A percentile compares a stretch with the other conserved stretches of the same genome.
These are phyloP conservation scores for Lepidurus apus DNA, from an alignment of 1,140 invertebrate genomes.

Conservation along the genomic window DNA sequence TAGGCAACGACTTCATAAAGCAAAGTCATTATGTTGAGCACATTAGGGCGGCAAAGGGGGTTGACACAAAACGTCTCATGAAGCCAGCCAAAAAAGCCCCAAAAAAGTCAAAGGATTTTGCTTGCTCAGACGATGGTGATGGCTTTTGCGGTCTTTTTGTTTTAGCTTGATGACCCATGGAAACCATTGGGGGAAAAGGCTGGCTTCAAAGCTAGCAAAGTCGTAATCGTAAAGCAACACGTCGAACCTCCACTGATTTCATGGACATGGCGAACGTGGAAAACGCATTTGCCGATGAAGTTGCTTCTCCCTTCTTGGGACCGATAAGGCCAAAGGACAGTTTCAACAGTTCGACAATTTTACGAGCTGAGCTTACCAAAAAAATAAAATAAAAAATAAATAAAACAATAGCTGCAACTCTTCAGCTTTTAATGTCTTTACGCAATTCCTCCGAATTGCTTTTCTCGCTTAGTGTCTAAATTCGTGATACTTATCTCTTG, in stretches of 20 bases:
- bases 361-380: background rate
- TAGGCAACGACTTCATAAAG: slow-evolving; percentile 21
- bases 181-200: background rate
- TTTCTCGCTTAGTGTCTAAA: background rate
- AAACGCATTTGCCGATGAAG: slow-evolving; percentile 18
- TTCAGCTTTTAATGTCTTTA: background rate
- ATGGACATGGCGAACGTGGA: background rate
- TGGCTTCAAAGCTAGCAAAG: background rate
- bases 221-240: slow-evolving; percentile 15
- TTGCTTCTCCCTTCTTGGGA: slow-evolving; percentile 21
- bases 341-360: slow-evolving; percentile 10
- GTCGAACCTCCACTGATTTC: slow-evolving; percentile 18
- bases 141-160: background rate
- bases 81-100: background rate
- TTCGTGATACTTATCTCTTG: background rate
- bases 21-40: slow-evolving; percentile 15
- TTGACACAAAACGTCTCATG: slow-evolving; percentile 11
- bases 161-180: background rate
- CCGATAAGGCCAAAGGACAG: slow-evolving; percentile 19
- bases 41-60: slow-evolving; percentile 9
- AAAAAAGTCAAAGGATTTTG: background rate
- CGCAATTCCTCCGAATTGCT: background rate
- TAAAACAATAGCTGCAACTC: slow-evolving; percentile 5
- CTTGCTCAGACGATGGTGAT: background rate
- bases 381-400: background rate